Evolutionary conservation across 2,113 vertebrate genomes (phyloP), one percentile per base, ranked within the genome.

Genomic region (Centropristis striata): DNA sequence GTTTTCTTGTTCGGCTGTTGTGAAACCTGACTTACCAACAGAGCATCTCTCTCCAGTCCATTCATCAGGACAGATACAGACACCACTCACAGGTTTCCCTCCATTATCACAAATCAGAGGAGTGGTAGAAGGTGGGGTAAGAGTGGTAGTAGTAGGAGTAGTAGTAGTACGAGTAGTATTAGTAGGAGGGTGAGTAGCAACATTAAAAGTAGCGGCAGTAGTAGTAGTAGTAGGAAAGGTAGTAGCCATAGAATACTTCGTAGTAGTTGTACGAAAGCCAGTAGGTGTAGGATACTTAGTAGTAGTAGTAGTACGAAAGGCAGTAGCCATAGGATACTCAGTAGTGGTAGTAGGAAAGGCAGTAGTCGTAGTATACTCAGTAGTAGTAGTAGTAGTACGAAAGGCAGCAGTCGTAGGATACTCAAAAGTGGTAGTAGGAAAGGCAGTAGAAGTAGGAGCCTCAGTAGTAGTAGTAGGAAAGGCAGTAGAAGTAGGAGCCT

Each of bases 31-130:
- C 79, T 59, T 16, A 89, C 91, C 60, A 9, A 1, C 1, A 25
- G 83, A 65, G 8, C 91, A 91, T 0, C n/a, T 75, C 8, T 51
- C 0, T 47, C 91, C 91, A 0, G 60, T 80, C 90, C 88, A 92
- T 1, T 84, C 78, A 27, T 91, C 81, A 15, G 76, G 42, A 81
- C 91, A 91, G 51, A 82, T n/a, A 25, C 90, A 92, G 18, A 88
- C 55, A 6, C 71, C 74, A 0, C 23, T 32, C 20, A 14, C 2
- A 0, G 9, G 1, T 1, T 4, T 0, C 10, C 88, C 88, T 4
- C 75, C 73, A 7, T 90, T 87, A 0, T 2, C 0, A 59, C 91
- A 91, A 5, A 13, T 8, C 50, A 88, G 15, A 42, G 47, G 21
- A 13, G 73, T 15, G 11, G 70, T 23, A 5, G 8, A 23, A 0